phyloP scores from a whole-genome alignment of 2,797 vertebrate genomes.

The Sphaeramia orbicularis region DNA sequence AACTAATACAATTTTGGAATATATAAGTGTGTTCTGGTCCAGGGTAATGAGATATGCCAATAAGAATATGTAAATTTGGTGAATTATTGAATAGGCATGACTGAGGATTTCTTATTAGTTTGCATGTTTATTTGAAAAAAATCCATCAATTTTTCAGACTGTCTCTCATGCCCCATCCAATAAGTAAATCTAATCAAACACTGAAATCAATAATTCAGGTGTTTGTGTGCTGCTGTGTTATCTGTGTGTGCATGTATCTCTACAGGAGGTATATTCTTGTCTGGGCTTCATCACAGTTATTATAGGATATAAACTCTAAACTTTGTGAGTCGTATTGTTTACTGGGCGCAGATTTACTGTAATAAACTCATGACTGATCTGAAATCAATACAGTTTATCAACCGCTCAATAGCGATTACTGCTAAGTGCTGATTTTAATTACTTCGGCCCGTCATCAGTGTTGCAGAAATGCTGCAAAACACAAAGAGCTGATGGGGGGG shows the following conservation, averaged over 20 bases:
- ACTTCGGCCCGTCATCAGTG: conserved; percentile 37
- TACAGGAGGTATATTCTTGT: conserved; percentile 27
- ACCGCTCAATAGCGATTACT: conserved; percentile 50
- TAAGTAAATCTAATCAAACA: conserved; percentile 79
- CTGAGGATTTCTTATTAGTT: conserved; percentile 79
- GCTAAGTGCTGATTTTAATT: conserved; percentile 67
- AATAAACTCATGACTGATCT: conserved; percentile 66
- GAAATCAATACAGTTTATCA: conserved; percentile 73
- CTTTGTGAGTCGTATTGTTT: conserved; percentile 45
- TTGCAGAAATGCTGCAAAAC: conserved; percentile 23
- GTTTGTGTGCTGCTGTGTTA: conserved; percentile 51
- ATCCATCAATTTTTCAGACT: conserved; percentile 74
- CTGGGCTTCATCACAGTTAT: conserved; percentile 35
- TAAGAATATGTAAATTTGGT: conserved; percentile 86
- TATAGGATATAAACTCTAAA: conserved; percentile 36
- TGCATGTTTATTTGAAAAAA: conserved; percentile 79
- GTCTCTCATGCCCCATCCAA: conserved; percentile 63
- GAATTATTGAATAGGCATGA: conserved; percentile 86
- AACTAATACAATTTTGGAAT: conserved; percentile 83
- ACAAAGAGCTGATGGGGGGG: conserved; percentile 4
- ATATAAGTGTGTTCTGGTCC: conserved; percentile 80
- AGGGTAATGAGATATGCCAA: conserved; percentile 83
- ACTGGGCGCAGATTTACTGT: conserved; percentile 42
- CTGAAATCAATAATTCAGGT: conserved; percentile 79
- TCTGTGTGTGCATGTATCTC: conserved; percentile 26